A percentile compares a stretch with the other conserved stretches of the same genome.
These are phyloP conservation scores for Lontra canadensis DNA, from an alignment of 2,113 vertebrate species.

Conservation along the genomic window DNA sequence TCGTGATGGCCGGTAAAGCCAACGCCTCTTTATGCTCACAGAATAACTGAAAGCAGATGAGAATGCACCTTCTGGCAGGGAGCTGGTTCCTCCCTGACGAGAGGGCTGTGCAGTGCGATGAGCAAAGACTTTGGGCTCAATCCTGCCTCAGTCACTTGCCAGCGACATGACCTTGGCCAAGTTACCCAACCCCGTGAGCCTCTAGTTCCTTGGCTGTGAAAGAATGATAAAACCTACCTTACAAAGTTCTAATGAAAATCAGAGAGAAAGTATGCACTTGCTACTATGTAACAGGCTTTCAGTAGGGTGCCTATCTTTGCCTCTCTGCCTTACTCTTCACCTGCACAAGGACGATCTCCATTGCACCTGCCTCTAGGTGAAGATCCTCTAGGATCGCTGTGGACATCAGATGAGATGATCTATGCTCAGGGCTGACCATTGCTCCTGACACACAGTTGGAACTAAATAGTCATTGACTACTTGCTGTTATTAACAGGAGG, in stretches of 20 bases:
- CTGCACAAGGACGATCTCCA: background rate
- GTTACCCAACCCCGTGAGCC: background rate
- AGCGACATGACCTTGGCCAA: background rate
- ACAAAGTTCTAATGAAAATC: conserved; percentile 21
- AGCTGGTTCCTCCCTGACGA: background rate
- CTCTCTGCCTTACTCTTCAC: background rate
- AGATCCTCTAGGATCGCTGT: background rate
- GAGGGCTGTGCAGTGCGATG: background rate
- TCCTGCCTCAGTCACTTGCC: background rate
- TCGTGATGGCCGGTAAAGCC: background rate
- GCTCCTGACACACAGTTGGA: background rate
- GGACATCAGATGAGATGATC: conserved; percentile 29
- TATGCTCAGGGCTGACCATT: background rate
- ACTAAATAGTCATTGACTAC: background rate
- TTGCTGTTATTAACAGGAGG: background rate
- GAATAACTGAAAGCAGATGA: background rate
- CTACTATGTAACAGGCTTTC: background rate
- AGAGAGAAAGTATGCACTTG: background rate
- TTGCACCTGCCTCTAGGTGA: background rate
- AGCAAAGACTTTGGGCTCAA: background rate
- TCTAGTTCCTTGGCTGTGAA: conserved; percentile 31
- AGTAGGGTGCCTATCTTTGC: background rate
- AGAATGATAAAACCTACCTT: background rate
- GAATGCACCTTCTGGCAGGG: background rate
- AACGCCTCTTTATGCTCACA: fast-evolving